Percentiles rank a stretch among this genome's conserved stretches.
Conservation (phyloP, 2,888 invertebrate species). For the Prenolepis imparis region DNA sequence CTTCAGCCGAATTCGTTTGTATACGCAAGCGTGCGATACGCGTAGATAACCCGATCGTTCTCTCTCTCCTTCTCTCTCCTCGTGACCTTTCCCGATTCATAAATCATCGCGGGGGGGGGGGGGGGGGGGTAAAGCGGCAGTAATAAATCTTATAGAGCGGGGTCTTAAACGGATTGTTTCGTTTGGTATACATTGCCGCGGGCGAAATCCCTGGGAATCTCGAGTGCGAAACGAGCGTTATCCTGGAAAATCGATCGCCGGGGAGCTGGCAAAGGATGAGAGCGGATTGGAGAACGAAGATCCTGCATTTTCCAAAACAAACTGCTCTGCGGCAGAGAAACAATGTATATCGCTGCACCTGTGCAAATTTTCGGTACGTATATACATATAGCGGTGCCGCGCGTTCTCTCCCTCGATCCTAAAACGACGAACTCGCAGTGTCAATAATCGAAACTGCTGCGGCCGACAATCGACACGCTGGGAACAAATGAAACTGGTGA, state of each 20-base stretch:
- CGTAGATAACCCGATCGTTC: neutral
- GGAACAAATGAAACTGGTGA: constrained; percentile 76
- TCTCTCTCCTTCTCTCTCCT: neutral
- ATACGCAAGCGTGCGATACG: neutral
- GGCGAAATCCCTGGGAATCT: constrained; percentile 33
- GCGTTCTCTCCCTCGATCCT: neutral
- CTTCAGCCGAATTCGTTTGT: neutral
- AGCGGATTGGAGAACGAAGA: constrained; percentile 17
- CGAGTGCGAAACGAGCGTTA: neutral
- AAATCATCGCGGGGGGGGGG: neutral
- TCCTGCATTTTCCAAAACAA: neutral
- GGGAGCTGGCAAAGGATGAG: neutral
- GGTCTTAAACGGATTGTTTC: constrained; percentile 10
- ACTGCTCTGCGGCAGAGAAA: neutral
- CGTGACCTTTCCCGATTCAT: neutral
- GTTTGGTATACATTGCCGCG: neutral
- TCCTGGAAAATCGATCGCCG: constrained; percentile 17
- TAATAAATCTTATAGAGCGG: neutral
- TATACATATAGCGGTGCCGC: constrained; percentile 27
- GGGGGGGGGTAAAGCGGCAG: neutral
- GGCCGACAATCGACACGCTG: constrained; percentile 68
- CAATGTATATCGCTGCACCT: neutral
- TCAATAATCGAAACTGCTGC: constrained; percentile 39
- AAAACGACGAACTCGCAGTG: constrained; percentile 5
- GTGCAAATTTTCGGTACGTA: neutral